Evolutionary conservation across 53 echinoderm and acorn worm species (phyloP).

Genomic region (Holothuria scabra): DNA sequence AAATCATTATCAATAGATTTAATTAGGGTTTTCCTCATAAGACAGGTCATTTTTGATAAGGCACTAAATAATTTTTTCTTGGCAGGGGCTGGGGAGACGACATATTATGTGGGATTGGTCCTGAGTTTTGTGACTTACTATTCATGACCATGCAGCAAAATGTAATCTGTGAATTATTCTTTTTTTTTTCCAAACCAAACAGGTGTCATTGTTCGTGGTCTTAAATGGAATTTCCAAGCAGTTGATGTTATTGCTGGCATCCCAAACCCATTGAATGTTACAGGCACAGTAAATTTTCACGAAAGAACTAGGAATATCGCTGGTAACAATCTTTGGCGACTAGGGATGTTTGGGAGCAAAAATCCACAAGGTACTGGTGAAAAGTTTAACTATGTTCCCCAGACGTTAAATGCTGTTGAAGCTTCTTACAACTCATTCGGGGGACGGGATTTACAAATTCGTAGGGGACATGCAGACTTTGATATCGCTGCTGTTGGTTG

Average conservation of each 20-base stretch:
- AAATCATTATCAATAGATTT: no score
- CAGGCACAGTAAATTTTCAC: constrained; percentile 67
- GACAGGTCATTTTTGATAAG: no score
- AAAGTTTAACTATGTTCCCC: constrained; percentile 75
- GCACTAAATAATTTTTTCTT: no score
- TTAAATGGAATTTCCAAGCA: constrained; percentile 72
- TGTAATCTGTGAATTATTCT: no score
- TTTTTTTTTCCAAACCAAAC: constrained; percentile 10
- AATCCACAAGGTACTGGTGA: constrained; percentile 63
- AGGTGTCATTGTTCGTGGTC: constrained; percentile 79
- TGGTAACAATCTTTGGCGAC: constrained; percentile 86
- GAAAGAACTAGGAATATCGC: constrained; percentile 51
- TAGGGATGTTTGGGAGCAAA: constrained; percentile 77
- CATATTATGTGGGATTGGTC: no score
- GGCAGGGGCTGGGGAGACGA: no score
- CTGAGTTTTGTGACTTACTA: no score
- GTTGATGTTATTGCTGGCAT: constrained; percentile 78
- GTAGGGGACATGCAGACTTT: constrained; percentile 64
- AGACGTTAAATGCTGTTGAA: constrained; percentile 69
- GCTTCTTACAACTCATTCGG: constrained; percentile 53
- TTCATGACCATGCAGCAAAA: no score
- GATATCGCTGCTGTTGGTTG: constrained; percentile 91
- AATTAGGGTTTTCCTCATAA: no score
- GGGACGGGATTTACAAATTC: constrained; percentile 48
- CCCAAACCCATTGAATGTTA: constrained; percentile 72